Percentiles rank a stretch among this genome's conserved stretches.
Evolutionary conservation across 2,888 invertebrate genomes (phyloP).

Genomic region (Troides helena): DNA sequence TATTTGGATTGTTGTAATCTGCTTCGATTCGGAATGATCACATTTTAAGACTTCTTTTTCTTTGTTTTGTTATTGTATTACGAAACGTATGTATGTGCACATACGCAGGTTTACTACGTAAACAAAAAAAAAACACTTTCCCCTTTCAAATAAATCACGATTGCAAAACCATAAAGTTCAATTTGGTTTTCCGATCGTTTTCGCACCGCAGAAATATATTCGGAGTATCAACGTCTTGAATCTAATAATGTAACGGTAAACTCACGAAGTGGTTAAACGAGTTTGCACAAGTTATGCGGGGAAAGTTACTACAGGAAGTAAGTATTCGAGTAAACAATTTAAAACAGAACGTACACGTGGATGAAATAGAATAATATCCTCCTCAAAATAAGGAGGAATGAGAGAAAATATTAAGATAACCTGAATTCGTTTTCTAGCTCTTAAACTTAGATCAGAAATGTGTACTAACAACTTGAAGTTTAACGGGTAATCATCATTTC

Average conservation of each 20-base stretch:
- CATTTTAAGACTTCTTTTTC: too few species aligned
- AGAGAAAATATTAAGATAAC: too few species aligned
- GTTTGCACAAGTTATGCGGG: conserved; percentile 30
- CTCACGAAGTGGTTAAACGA: conserved; percentile 34
- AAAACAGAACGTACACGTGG: not conserved
- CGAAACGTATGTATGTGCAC: not conserved
- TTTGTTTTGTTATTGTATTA: not conserved
- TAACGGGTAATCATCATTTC: too few species aligned
- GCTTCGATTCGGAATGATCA: too few species aligned
- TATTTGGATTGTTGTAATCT: too few species aligned
- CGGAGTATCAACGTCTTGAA: conserved; percentile 18
- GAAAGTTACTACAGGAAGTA: not conserved
- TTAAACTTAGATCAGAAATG: too few species aligned
- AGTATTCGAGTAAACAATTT: conserved; percentile 12
- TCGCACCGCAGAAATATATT: conserved; percentile 15
- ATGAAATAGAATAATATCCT: not conserved
- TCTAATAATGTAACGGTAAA: conserved; percentile 30
- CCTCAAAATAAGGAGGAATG: not conserved
- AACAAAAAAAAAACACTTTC: not conserved
- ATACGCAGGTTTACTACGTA: not conserved
- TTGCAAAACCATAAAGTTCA: conserved; percentile 4
- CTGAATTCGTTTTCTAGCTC: too few species aligned
- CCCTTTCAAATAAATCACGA: not conserved
- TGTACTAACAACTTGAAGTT: too few species aligned
- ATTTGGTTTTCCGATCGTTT: conserved; percentile 7